Base-by-base conservation (phyloP, 2,113 vertebrate species). In the Tachysurus fulvidraco region DNA sequence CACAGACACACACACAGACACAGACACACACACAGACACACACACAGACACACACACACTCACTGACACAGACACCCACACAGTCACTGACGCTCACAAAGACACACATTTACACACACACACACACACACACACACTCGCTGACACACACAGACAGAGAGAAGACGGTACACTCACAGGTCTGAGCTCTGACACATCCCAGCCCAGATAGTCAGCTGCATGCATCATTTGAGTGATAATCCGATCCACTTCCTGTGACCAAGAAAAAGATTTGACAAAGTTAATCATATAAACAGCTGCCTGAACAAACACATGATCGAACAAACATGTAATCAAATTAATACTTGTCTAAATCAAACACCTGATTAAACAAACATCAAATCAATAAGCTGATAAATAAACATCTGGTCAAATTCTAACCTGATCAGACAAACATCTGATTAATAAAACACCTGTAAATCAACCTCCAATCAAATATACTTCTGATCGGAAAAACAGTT, bases 161-260 rank as follows among this genome's bases (percentile, higher is more conserved):
- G 4, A 83, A 25, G 44, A 36, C 65, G 9, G 19, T 55, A 64
- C 84, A 90, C 89, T 88, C 94, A 98, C 97, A 80, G 97, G 96
- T 92, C 95, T 95, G 91, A 98, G 95, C 91, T 98, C 97, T 17
- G 96, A 95, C 84, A 97, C 96, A 28, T 98, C 97, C 97, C 97
- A 98, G 52, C 97, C 97, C 73, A 98, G 93, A 88, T 98, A 98
- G 84, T 98, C 95, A 36, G 97, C 97, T n/a, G 98, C 96, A 5
- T 96, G 94, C 96, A 97, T 98, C 97, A 98, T 98, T 93, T 98
- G 97, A 12, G 93, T 94, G 91, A 98, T 96, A 81, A 98, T 98
- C 82, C 95, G 96, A 88, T 98, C 96, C 90, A 98, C 97, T 93
- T 98, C 97, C 97, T 90, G 36, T 41, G 25, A 83, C 19, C 76